Conservation (phyloP, 2,888 invertebrate genomes). For the Selenia dentaria region DNA sequence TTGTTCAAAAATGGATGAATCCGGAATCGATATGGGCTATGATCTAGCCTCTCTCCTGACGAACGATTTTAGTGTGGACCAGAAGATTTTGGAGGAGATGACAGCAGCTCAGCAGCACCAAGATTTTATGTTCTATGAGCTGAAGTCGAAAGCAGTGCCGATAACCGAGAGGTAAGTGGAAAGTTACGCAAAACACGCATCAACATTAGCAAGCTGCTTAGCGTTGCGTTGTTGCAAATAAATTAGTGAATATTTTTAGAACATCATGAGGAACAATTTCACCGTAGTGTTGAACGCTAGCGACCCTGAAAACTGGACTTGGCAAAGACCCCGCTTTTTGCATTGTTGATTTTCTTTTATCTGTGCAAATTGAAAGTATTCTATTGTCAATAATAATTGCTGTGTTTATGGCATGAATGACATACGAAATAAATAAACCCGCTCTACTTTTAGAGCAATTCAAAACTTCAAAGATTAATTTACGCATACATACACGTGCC, state of each 20-base stretch:
- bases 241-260: slow-evolving; percentile 76
- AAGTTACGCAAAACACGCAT: slow-evolving; percentile 37
- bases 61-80: slow-evolving; percentile 80
- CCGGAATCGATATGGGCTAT: slow-evolving; percentile 87
- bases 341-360: slow-evolving; percentile 64
- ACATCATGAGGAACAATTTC: slow-evolving; percentile 77
- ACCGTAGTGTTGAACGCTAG: slow-evolving; percentile 60
- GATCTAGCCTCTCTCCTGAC: slow-evolving; percentile 85
- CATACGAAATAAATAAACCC: too few relatives aligned
- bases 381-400: too few relatives aligned
- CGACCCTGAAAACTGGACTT: slow-evolving; percentile 78
- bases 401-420: neutral
- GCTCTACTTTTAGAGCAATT: too few relatives aligned
- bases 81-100: slow-evolving; percentile 83
- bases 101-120: slow-evolving; percentile 81
- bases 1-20: slow-evolving; percentile 84
- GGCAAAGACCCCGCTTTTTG: slow-evolving; percentile 73
- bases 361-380: slow-evolving; percentile 20
- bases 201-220: slow-evolving; percentile 19
- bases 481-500: too few relatives aligned
- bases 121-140: slow-evolving; percentile 86
- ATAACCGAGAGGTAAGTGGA: slow-evolving; percentile 82
- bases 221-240: slow-evolving; percentile 44
- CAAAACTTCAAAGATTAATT: too few relatives aligned
- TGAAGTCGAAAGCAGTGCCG: slow-evolving; percentile 85